Base-by-base conservation (phyloP, 2,888 invertebrate species). In the Drosophila fungiperda region DNA sequence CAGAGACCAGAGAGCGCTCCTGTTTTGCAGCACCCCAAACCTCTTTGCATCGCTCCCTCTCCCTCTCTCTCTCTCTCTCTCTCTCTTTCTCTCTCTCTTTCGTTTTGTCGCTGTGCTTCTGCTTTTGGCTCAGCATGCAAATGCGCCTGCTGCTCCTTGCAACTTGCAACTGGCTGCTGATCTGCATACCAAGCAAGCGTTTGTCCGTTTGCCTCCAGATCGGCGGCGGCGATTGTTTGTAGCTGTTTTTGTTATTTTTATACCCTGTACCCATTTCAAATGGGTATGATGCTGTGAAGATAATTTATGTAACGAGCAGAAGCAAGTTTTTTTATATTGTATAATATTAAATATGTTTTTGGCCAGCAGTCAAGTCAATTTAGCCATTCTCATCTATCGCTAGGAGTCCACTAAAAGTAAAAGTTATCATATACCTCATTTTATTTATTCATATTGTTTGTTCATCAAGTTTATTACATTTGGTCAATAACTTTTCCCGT, bases 171-270 rank as follows among this genome's bases (percentile, higher is more conserved):
- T 52, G 42, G 26, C 29, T 29, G 29, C 29, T 6, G 29, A 89
- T 90, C 90, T 86, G 85, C 85, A 86, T 86, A 86, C 90, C 89
- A 90, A 90, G 72, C 77, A 45, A 76, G 64, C 78, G 68, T 71
- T 68, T 68, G 57, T 52, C 45, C 65, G 62, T 29, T 72, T 71
- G 68, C 68, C 68, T 68, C 32, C 66, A 86, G 85, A 90, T 87
- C 76, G 88, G 80, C 85, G 90, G 89, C 91, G 90, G 90, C 87
- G 87, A 87, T 90, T 87, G 87, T 90, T 85, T 90, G 90, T 89
- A 76, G 90, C 82, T 72, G 65, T 81, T 90, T 74, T 64, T 57
- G 23, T 53, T 53, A 35, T 53, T 53, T 53, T 4, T 29, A 26
- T 55, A 55, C 55, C 55, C 38, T 55, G 5, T 15, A n/a, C 3